Conservation (phyloP, 2,797 vertebrate species). For the Tapera naevia region DNA sequence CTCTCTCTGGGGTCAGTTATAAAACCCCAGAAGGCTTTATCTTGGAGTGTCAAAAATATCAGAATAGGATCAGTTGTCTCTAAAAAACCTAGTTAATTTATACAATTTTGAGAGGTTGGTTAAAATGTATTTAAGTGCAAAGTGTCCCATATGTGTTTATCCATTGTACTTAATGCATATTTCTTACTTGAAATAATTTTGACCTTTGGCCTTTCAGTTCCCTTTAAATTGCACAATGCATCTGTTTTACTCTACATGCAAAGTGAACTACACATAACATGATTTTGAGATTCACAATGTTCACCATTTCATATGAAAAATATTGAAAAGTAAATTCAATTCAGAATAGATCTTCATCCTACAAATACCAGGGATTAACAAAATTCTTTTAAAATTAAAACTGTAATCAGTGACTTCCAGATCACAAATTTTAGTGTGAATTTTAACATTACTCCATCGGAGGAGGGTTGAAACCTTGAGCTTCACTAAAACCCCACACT, state of each 20-base stretch:
- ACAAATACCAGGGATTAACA: neutral
- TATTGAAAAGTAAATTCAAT: neutral
- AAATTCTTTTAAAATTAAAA: neutral
- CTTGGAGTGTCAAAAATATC: neutral
- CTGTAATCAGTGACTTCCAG: neutral
- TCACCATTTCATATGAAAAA: neutral
- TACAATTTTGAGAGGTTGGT: neutral
- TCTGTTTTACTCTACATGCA: neutral
- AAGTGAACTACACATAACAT: neutral
- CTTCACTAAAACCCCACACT: neutral
- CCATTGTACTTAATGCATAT: neutral
- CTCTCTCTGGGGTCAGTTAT: neutral
- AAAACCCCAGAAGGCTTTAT: neutral
- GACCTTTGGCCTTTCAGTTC: neutral
- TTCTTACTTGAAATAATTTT: neutral
- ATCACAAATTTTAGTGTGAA: neutral
- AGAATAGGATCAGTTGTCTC: neutral
- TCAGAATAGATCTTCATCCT: neutral
- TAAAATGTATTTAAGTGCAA: constrained; percentile 16
- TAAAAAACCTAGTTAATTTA: neutral
- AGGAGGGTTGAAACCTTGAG: neutral
- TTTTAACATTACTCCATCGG: neutral
- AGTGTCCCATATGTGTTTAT: neutral
- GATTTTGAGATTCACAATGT: neutral
- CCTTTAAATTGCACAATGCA: neutral